These are phyloP conservation scores for Drosophila tani DNA, from an alignment of 1,140 invertebrate species.

Conservation along the genomic window DNA sequence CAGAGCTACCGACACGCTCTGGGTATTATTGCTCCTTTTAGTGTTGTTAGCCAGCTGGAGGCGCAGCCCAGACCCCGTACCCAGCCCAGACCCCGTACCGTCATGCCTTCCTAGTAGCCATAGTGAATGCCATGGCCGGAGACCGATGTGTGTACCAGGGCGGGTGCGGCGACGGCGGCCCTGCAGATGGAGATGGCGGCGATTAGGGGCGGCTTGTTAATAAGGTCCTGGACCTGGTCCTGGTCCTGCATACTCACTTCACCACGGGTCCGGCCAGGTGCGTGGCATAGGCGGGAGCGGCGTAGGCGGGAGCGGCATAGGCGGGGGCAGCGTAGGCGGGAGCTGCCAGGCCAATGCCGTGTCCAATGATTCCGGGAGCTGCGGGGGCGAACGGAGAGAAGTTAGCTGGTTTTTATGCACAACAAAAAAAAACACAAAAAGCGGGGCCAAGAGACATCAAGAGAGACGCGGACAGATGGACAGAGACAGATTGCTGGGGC, in stretches of 20 bases:
- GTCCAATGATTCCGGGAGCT: slow-evolving; percentile 74
- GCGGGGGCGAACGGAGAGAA: slow-evolving; percentile 5
- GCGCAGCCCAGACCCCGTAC: background rate
- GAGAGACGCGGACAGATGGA: slow-evolving; percentile 5
- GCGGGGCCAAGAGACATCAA: slow-evolving; percentile 1
- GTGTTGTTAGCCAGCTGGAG: slow-evolving; percentile 39
- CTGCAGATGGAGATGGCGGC: slow-evolving; percentile 28
- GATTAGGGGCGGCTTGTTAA: slow-evolving; percentile 44
- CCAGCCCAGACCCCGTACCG: background rate
- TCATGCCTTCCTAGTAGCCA: slow-evolving; percentile 80
- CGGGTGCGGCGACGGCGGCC: slow-evolving; percentile 79
- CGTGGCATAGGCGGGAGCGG: slow-evolving; percentile 68
- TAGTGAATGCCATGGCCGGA: slow-evolving; percentile 85
- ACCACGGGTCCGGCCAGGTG: slow-evolving; percentile 74
- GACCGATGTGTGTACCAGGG: slow-evolving; percentile 84
- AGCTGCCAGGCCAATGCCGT: slow-evolving; percentile 70
- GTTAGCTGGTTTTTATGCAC: slow-evolving; percentile 27
- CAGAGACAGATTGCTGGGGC: slow-evolving; percentile 7
- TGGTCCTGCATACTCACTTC: slow-evolving; percentile 67
- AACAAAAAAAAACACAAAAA: slow-evolving; percentile 1
- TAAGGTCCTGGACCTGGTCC: slow-evolving; percentile 23
- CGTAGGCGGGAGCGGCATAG: slow-evolving; percentile 58
- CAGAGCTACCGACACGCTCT: slow-evolving; percentile 39
- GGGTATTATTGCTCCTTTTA: slow-evolving; percentile 50
- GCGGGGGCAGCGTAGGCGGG: slow-evolving; percentile 66